Evolutionary conservation across 2,888 invertebrate species (phyloP), one percentile per base, ranked within the genome.

Genomic region (Pristionchus exspectatus): DNA sequence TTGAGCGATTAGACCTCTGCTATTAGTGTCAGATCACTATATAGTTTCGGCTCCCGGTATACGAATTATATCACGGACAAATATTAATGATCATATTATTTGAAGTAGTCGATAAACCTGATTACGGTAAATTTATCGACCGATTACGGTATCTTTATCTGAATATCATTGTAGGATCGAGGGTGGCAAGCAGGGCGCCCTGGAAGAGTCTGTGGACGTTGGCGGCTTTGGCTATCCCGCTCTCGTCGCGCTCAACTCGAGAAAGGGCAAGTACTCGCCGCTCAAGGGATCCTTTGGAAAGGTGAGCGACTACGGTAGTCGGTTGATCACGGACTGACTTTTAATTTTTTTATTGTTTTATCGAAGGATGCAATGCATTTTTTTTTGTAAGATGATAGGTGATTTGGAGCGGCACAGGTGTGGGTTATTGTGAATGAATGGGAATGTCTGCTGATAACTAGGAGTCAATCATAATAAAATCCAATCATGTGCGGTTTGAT

Each of bases 221-320:
- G 99, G 99, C 91, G 99, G 96, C 97, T 99, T 99, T 96, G 99
- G 99, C 18, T 99, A 99, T 95, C 99, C 99, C 2, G 98, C 99
- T 0, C 97, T 99, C 97, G 98, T 98, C 12, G 98, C 98, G 30
- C 97, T 99, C 90, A 99, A 98, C 96, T 97, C 97, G 24, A 97
- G 98, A 96, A 99, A 99, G 96, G 97, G 98, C 97, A 98, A 98
- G 95, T 99, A 97, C 96, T 97, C 98, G 0, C 96, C 98, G 14
- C 96, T 99, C 2, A 96, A 97, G 93, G 99, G 98, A 10, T 97
- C 98, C 33, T 99, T 98, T 96, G 91, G 91, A 74, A 90, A 92
- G 77, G 66, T 85, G 18, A 81, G 74, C 18, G 54, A 27, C 1
- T 50, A 81, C 50, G 38, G 50, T 38, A 72, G 81, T 24, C 2